A percentile compares a stretch with the other conserved stretches of the same genome.
phyloP scores from a whole-genome alignment of 1,140 invertebrate genomes.

The Drosophila pseudoananassae region DNA sequence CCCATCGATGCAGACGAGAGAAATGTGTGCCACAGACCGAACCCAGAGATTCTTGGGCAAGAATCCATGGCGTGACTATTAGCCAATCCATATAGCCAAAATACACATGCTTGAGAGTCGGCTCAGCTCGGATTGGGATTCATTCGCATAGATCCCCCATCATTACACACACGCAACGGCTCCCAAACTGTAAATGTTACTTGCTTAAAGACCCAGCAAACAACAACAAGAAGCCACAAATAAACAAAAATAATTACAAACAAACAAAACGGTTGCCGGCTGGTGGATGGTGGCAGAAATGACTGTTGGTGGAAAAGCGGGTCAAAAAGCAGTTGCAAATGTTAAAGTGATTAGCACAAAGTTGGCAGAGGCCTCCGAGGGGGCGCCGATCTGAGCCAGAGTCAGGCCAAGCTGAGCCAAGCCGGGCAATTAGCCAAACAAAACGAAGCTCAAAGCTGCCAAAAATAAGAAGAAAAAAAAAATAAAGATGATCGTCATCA shows the following conservation, averaged over 20 bases:
- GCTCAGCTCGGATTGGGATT: conserved; percentile 26
- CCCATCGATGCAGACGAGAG: not conserved
- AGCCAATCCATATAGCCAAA: conserved; percentile 38
- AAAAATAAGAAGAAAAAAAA: conserved; percentile 33
- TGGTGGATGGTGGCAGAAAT: conserved; percentile 4
- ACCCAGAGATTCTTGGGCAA: conserved; percentile 22
- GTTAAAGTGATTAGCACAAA: conserved; percentile 80
- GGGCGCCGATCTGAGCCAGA: conserved; percentile 6
- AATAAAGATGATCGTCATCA: conserved; percentile 62
- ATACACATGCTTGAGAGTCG: conserved; percentile 24
- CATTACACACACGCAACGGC: conserved; percentile 71
- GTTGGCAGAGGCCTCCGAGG: conserved; percentile 9
- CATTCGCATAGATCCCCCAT: conserved; percentile 64
- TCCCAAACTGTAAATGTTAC: conserved; percentile 76
- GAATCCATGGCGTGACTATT: conserved; percentile 52
- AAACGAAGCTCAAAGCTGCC: conserved; percentile 54
- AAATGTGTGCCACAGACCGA: conserved; percentile 28
- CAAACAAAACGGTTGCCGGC: conserved; percentile 54
- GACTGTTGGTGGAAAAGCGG: conserved; percentile 61
- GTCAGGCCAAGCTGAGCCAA: conserved; percentile 9
- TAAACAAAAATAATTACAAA: conserved; percentile 59
- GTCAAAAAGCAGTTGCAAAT: conserved; percentile 78
- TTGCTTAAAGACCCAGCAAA: conserved; percentile 46
- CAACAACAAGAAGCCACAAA: conserved; percentile 17
- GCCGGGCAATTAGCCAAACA: conserved; percentile 67